Conservation (phyloP, 2,113 vertebrate species). For the Zapus hudsonius region DNA sequence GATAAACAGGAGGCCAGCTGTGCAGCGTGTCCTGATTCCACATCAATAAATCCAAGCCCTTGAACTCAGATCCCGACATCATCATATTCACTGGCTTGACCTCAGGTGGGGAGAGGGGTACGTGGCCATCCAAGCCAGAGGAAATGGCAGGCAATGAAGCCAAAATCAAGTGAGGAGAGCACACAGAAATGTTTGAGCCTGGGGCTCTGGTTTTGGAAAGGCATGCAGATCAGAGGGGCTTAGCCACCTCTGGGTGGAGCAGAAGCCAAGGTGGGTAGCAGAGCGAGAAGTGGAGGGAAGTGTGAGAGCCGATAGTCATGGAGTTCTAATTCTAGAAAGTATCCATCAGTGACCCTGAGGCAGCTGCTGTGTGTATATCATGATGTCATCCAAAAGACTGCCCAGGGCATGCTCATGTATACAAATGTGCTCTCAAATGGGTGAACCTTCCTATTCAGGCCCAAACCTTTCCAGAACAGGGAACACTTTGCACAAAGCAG, state of each 20-base stretch:
- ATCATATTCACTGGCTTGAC: neutral
- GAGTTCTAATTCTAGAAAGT: neutral
- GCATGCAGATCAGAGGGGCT: neutral
- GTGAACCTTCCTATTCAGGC: neutral
- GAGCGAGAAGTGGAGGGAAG: neutral
- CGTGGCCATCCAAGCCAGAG: too few relatives aligned
- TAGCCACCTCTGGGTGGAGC: neutral
- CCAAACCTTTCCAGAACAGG: neutral
- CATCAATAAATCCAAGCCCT: rapidly evolving
- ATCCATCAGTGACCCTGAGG: neutral
- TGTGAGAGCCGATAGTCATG: neutral
- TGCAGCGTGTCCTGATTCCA: neutral
- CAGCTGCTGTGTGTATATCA: neutral
- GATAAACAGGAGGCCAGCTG: neutral
- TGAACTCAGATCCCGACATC: too few relatives aligned
- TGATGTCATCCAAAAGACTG: neutral
- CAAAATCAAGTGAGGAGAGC: neutral
- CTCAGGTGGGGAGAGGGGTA: too few relatives aligned
- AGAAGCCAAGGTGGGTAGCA: rapidly evolving
- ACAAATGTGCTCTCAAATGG: neutral
- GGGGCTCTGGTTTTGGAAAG: too few relatives aligned
- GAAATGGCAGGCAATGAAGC: neutral
- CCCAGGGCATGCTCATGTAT: rapidly evolving
- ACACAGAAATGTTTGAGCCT: neutral
- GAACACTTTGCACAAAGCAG: neutral